Percentiles rank a stretch among this genome's conserved stretches.
These are phyloP conservation scores for Dinothrombium tinctorium DNA, from an alignment of 1,140 invertebrate species.

Conservation along the genomic window DNA sequence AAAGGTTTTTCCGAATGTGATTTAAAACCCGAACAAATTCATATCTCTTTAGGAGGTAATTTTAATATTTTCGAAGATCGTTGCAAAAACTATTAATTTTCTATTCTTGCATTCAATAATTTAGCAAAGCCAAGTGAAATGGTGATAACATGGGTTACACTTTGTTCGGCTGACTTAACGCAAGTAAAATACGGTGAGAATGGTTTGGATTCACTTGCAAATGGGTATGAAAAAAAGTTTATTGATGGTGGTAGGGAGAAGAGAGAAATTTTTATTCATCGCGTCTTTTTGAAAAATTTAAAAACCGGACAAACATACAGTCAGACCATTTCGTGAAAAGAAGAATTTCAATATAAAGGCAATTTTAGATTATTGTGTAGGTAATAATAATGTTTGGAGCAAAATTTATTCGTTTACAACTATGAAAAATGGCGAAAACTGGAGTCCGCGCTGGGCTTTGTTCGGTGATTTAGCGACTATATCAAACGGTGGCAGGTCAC, in stretches of 20 bases:
- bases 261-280: conserved; percentile 53
- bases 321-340: not conserved
- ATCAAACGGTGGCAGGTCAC: conserved; percentile 51
- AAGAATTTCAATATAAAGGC: not conserved
- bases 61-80: not conserved
- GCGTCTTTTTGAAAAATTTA: conserved; percentile 33
- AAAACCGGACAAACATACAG: conserved; percentile 22
- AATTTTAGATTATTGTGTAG: conserved; percentile 8
- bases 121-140: conserved; percentile 32
- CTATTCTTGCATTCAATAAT: not conserved
- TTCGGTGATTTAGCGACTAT: conserved; percentile 78
- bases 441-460: conserved; percentile 34
- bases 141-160: conserved; percentile 71
- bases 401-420: conserved; percentile 9
- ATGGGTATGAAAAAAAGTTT: conserved; percentile 39
- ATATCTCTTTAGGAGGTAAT: conserved; percentile 11
- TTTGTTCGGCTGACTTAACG: conserved; percentile 23
- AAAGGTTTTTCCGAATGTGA: no score
- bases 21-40: conserved; percentile 10
- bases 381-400: conserved; percentile 11
- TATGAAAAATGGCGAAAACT: conserved; percentile 5
- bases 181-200: conserved; percentile 40
- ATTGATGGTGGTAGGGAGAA: conserved; percentile 37
- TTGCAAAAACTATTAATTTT: not conserved
- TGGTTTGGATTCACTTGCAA: conserved; percentile 23